Evolutionary conservation across 2,888 invertebrate genomes (phyloP), one percentile per base, ranked within the genome.

Genomic region (Trisateles emortualis): DNA sequence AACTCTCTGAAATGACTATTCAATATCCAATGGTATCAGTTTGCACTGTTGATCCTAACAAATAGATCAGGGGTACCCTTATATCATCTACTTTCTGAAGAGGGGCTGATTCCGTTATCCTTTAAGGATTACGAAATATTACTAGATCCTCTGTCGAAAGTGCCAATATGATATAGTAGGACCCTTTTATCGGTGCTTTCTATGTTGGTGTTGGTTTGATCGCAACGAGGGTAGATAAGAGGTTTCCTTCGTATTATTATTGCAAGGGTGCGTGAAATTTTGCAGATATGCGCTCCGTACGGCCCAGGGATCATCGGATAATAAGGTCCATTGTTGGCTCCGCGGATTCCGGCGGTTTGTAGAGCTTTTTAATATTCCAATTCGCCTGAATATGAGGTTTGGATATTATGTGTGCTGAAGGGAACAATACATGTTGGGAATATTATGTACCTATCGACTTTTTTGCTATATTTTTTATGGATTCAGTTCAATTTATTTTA

Each of bases 251-350:
- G 77, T 78, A 82, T 78, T 87, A 87, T 88, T 88, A 87, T 87
- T 87, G 84, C 84, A 87, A 86, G 91, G 90, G 88, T 85, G 90
- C 87, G 89, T 90, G 89, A 88, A 91, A 90, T 88, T 90, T 87
- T 81, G 83, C 85, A 89, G 88, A 88, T 88, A 87, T 76, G 81
- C 81, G 72, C 79, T 74, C 74, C 79, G 79, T 80, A 79, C 80
- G 82, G 84, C 74, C 79, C 72, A 73, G 72, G 84, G 82, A 84
- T 84, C 76, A 83, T 72, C 78, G 82, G 81, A 84, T 84, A 84
- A 87, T 86, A 84, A 79, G 79, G 66, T 56, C 51, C 59, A 72
- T 74, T 70, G 70, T 74, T 71, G 54, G 48, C 54, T 52, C 35
- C 53, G 61, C 60, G 62, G 63, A 67, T 67, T 67, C 56, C 50